These are phyloP conservation scores for Protosalanx chinensis DNA, from an alignment of 2,797 vertebrate genomes.

Conservation along the genomic window DNA sequence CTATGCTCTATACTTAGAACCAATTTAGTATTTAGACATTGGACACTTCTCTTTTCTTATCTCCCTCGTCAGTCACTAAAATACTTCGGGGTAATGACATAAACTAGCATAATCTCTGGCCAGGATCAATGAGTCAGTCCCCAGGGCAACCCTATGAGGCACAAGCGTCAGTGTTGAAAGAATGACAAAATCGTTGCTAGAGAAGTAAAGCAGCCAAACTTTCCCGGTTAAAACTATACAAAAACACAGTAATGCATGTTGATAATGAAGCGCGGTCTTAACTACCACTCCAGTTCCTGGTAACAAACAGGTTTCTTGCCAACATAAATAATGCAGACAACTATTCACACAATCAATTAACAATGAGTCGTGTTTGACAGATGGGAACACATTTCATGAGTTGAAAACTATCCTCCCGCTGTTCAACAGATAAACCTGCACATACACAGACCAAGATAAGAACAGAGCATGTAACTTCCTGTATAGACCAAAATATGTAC, in stretches of 20 bases:
- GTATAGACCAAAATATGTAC: background rate
- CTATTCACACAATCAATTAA: background rate
- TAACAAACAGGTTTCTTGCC: background rate
- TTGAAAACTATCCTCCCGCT: background rate
- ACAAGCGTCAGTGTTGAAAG: background rate
- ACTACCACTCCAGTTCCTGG: background rate
- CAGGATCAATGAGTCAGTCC: background rate
- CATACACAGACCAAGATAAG: background rate
- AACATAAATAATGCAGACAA: background rate
- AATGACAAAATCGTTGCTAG: background rate
- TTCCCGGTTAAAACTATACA: background rate
- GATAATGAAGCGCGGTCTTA: background rate
- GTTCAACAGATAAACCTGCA: background rate
- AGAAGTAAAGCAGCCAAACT: background rate
- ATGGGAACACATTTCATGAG: background rate
- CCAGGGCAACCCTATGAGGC: background rate
- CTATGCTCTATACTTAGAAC: background rate
- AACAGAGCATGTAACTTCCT: background rate
- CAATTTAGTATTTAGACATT: background rate
- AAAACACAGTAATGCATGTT: background rate
- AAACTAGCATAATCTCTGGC: no score
- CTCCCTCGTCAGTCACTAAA: background rate
- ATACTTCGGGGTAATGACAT: background rate
- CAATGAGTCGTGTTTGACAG: background rate
- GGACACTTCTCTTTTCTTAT: background rate